These are phyloP conservation scores for Drosophila repleta DNA, from an alignment of 1,140 invertebrate genomes.

Conservation along the genomic window DNA sequence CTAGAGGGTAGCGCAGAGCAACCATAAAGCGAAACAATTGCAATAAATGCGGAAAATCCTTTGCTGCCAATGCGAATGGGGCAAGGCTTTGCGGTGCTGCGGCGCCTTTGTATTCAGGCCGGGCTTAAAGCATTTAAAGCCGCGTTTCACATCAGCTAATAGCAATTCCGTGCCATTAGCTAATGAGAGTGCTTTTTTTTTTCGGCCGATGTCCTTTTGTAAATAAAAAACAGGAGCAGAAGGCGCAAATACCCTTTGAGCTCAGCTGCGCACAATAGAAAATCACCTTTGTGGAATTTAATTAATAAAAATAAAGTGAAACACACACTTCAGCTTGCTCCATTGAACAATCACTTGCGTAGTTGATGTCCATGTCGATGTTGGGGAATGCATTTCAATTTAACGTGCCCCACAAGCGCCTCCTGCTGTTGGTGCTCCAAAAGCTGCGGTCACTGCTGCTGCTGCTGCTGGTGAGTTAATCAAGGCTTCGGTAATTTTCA, in stretches of 20 bases:
- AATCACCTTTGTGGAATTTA: conserved; percentile 72
- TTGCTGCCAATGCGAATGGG: conserved; percentile 29
- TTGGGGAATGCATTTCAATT: conserved; percentile 75
- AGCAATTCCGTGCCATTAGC: conserved; percentile 70
- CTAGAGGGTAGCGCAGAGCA: conserved; percentile 25
- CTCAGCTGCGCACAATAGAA: conserved; percentile 28
- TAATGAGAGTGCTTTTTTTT: conserved; percentile 47
- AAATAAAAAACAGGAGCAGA: too few relatives aligned
- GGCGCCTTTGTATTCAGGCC: background rate
- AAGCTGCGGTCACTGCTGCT: conserved; percentile 9
- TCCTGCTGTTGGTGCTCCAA: background rate
- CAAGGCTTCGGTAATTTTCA: conserved; percentile 75
- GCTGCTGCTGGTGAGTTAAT: conserved; percentile 62
- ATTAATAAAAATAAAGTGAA: conserved; percentile 34
- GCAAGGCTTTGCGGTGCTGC: conserved; percentile 51
- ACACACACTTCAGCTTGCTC: conserved; percentile 48
- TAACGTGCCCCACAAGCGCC: conserved; percentile 53
- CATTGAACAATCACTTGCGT: conserved; percentile 65
- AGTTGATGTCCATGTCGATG: conserved; percentile 13
- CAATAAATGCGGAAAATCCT: conserved; percentile 76
- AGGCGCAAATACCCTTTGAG: conserved; percentile 1
- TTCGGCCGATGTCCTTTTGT: conserved; percentile 48
- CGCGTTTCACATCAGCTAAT: background rate
- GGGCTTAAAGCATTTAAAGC: conserved; percentile 52
- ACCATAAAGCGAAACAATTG: conserved; percentile 72